Evolutionary conservation across 2,888 invertebrate species (phyloP), one percentile per base, ranked within the genome.

Genomic region (Drosophila multiciliata): DNA sequence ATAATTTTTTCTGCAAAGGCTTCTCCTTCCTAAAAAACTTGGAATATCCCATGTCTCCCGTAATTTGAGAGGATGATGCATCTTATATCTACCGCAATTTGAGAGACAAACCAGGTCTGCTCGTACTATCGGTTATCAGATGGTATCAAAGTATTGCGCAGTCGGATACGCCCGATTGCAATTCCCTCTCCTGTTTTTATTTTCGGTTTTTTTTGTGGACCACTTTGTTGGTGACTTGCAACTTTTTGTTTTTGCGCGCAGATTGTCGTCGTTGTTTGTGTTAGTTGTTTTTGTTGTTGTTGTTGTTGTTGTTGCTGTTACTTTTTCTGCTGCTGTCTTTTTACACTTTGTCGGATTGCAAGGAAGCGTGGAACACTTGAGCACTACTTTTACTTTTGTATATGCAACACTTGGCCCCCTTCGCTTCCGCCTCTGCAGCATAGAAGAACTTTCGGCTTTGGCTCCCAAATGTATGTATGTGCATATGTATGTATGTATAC

Each of bases 311-410:
- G 63, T 54, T 69, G 82, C 52, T 66, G 82, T 53, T 61, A 63
- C 35, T 66, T 50, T 35, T 58, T 65, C 55, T 70, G 67, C 50
- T 57, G 73, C 49, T 83, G 87, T 80, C 73, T 81, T 84, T 81
- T 84, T 84, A 68, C 80, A 82, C 80, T 82, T 85, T 85, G 85
- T 89, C 82, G 88, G 85, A 87, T 82, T 87, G 88, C 73, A 74
- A 79, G 82, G 84, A 89, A 83, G 84, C 74, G 90, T 75, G 79
- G 68, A 70, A 42, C 90, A 88, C 86, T 87, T 77, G 83, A 90
- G 72, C 75, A 83, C 78, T 86, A 87, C 86, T 87, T 87, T 87
- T 90, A 90, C 86, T 90, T 87, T 88, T 90, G 86, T 90, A 69
- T 83, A 85, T 73, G 83, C 86, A 87, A 89, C 75, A 79, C 79